These are phyloP conservation scores for Drosophila flavopinicola DNA, from an alignment of 2,888 invertebrate species.

Conservation along the genomic window DNA sequence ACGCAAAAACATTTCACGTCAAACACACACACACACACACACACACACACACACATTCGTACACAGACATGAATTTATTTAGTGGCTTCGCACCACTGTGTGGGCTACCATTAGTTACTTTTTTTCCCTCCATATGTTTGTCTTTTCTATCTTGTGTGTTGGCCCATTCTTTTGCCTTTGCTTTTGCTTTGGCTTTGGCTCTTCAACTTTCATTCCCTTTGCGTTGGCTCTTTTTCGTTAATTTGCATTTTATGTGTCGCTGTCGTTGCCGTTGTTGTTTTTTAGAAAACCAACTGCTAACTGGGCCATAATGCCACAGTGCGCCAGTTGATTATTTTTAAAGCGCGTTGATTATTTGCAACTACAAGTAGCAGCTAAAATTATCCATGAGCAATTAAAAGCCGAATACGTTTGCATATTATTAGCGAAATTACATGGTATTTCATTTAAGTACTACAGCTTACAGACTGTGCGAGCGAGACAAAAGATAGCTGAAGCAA, in stretches of 20 bases:
- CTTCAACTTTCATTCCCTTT: constrained; percentile 73
- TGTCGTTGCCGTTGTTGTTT: constrained; percentile 19
- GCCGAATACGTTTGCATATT: not conserved
- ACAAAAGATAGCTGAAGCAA: too few species aligned
- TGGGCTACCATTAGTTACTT: constrained; percentile 34
- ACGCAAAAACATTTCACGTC: constrained; percentile 27
- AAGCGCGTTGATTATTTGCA: constrained; percentile 24
- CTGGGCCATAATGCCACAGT: constrained; percentile 39
- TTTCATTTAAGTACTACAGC: too few species aligned
- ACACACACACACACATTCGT: constrained; percentile 1
- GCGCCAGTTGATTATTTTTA: constrained; percentile 7
- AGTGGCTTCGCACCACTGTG: constrained; percentile 47
- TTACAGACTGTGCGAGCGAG: too few species aligned
- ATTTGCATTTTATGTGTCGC: constrained; percentile 71
- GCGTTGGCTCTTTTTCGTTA: constrained; percentile 54
- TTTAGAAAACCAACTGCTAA: constrained; percentile 45
- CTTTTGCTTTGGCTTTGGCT: constrained; percentile 32
- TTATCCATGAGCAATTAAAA: not conserved
- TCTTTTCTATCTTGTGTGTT: constrained; percentile 28
- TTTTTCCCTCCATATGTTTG: constrained; percentile 42
- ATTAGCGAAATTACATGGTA: too few species aligned
- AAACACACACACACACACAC: constrained; percentile 9
- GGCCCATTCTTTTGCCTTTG: constrained; percentile 61
- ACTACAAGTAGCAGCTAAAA: constrained; percentile 1
- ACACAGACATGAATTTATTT: constrained; percentile 19